These are phyloP conservation scores for Heliconius sara DNA, from an alignment of 2,888 invertebrate species.

Conservation along the genomic window DNA sequence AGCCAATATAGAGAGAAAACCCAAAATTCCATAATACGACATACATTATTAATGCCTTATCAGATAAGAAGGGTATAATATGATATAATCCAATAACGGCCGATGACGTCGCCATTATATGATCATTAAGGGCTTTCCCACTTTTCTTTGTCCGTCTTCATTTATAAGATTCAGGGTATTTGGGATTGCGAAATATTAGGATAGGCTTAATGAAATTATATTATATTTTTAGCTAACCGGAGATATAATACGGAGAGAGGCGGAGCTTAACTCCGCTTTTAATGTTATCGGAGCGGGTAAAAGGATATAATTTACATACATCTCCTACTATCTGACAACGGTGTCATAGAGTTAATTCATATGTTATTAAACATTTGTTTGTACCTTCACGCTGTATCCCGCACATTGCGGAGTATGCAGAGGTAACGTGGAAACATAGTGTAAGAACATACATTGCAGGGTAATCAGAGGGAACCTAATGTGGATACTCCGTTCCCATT, in stretches of 20 bases:
- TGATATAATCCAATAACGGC: slow-evolving; percentile 31
- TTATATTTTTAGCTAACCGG: background rate
- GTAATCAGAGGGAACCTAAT: no score
- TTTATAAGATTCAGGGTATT: slow-evolving; percentile 12
- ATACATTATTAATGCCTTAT: slow-evolving; percentile 31
- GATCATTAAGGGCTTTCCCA: slow-evolving; percentile 23
- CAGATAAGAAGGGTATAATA: slow-evolving; percentile 27
- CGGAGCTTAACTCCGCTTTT: background rate
- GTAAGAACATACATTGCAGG: no score
- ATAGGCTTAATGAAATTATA: background rate
- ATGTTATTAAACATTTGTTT: no score
- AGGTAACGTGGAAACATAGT: no score
- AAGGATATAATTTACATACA: background rate
- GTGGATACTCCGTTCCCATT: background rate
- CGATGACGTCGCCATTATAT: slow-evolving; percentile 35
- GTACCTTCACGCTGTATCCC: no score
- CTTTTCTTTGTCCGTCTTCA: slow-evolving; percentile 15
- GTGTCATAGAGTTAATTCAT: no score
- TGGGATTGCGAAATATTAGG: background rate
- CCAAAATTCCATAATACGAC: slow-evolving; percentile 17
- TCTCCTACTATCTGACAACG: no score
- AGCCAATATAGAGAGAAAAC: background rate
- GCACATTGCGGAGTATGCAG: no score
- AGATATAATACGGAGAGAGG: background rate
- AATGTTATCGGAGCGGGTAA: background rate